Evolutionary conservation across 1,140 invertebrate genomes (phyloP), one percentile per base, ranked within the genome.

Genomic region (Drosophila takahashii): DNA sequence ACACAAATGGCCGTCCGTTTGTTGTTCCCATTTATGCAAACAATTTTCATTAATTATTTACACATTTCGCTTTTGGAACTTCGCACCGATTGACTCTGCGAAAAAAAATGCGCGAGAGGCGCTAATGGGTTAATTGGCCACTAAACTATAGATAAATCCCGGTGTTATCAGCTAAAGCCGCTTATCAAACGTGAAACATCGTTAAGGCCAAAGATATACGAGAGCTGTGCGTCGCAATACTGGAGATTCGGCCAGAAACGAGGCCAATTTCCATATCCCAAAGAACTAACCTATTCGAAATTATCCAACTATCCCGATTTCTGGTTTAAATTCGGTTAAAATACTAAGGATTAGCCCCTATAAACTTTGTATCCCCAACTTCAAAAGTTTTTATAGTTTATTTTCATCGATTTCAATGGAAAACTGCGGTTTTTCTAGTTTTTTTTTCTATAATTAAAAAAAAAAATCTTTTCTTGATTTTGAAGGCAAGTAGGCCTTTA

Each of bases 111-210:
- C 11, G 10, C 15, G n/a, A 22, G 41, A 22, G 42, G 42, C 52
- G 42, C 13, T 29, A 73, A 51, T 42, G 73, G 54, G 74, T 77
- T 77, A 78, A 65, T 51, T 32, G 5, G 44, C 51, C 70, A 44
- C 57, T 70, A 62, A 86, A 80, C 71, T 78, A 79, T 74, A 74
- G 76, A 89, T 87, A 87, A 84, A 80, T 89, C 84, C 77, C 4
- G 53, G 48, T 72, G 72, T 84, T 89, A 89, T 90, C 85, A 89
- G 80, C 27, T 84, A 71, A 57, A 51, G 54, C 42, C 47, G 41
- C 59, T 71, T 87, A 87, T 87, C 84, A 77, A 44, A 76, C 65
- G 48, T 70, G 83, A 76, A 71, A 77, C 81, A 80, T 79, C 50
- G 70, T 74, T 70, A 60, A 54, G 70, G 44, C 71, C 32, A 57